Evolutionary conservation across 2,113 vertebrate genomes (phyloP).

Genomic region (Pontoporia blainvillei): DNA sequence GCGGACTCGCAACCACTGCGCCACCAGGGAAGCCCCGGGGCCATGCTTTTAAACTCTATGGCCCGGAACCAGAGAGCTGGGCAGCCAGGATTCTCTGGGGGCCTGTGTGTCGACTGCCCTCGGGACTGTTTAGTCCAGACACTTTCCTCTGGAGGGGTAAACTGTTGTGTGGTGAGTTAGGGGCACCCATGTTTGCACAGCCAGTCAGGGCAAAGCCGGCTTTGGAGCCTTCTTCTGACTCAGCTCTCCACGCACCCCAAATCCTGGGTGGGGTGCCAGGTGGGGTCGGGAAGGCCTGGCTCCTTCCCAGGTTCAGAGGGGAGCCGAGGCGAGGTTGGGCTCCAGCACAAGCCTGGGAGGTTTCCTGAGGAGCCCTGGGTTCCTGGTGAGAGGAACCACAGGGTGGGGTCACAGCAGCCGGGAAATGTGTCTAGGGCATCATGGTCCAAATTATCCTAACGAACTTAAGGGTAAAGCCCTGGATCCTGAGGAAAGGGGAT

Average conservation of each 20-base stretch:
- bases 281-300: background rate
- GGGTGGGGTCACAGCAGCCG: background rate
- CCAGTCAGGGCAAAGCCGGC: background rate
- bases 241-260: background rate
- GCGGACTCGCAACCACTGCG: too few relatives aligned
- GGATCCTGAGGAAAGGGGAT: constrained; percentile 31
- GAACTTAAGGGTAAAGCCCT: background rate
- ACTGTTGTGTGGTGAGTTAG: background rate
- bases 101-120: too few relatives aligned
- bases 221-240: background rate
- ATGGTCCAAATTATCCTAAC: constrained; percentile 9
- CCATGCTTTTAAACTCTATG: background rate
- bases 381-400: background rate
- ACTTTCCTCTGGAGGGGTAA: background rate
- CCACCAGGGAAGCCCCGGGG: background rate
- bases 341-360: background rate
- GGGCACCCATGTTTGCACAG: background rate
- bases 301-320: background rate
- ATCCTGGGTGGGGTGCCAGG: background rate
- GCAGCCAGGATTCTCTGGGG: background rate
- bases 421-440: background rate
- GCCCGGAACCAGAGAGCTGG: background rate
- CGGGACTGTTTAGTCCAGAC: background rate
- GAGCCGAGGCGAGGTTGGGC: background rate
- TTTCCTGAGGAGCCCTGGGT: background rate